These are phyloP conservation scores for Andrena chrysosceles DNA, from an alignment of 2,888 invertebrate genomes.

Conservation along the genomic window DNA sequence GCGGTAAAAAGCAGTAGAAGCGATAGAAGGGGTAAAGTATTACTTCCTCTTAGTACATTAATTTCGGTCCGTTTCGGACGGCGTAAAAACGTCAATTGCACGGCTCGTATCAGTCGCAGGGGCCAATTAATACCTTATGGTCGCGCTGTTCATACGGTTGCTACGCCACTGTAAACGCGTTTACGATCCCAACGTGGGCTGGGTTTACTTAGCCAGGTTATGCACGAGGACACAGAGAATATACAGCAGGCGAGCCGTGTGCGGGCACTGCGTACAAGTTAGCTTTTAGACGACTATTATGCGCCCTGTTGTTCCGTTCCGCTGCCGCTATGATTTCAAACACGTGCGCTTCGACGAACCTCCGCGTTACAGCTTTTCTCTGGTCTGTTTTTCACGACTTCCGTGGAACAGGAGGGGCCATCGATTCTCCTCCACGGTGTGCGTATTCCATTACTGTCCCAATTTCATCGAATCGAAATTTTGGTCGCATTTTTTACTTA, in stretches of 20 bases:
- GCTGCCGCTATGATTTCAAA: conserved; percentile 56
- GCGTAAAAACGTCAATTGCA: conserved; percentile 2
- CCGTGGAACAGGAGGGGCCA: background rate
- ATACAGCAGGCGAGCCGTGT: conserved; percentile 21
- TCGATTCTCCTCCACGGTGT: background rate
- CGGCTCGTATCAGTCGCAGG: background rate
- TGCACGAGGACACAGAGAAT: conserved; percentile 53
- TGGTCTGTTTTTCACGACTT: background rate
- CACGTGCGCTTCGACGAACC: conserved; percentile 50
- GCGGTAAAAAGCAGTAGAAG: background rate
- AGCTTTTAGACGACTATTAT: conserved; percentile 61
- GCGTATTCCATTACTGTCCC: background rate
- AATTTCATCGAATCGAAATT: background rate
- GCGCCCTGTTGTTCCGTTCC: conserved; percentile 55
- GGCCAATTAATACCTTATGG: conserved; percentile 40
- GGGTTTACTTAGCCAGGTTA: conserved; percentile 70
- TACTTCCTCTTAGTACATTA: background rate
- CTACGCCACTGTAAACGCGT: conserved; percentile 66
- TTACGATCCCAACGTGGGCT: conserved; percentile 68
- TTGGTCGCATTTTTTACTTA: background rate
- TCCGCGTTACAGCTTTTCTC: background rate
- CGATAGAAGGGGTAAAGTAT: background rate
- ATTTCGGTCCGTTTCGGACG: background rate
- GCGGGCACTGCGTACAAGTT: conserved; percentile 41
- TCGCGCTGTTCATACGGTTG: conserved; percentile 28